phyloP scores from a whole-genome alignment of 2,888 invertebrate species.

The Zootermopsis nevadensis region DNA sequence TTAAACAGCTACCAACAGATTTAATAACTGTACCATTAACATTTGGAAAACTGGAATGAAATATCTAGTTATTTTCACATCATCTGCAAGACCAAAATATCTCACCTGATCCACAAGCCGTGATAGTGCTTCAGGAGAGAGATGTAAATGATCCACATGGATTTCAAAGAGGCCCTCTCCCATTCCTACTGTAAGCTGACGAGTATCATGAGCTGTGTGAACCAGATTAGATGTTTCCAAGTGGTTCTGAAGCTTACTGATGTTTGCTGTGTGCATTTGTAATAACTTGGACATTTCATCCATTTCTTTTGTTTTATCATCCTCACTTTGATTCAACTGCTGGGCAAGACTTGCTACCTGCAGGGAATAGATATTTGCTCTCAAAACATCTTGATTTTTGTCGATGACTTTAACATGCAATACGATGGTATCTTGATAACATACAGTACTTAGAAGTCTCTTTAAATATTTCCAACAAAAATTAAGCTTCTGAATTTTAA shows the following conservation, averaged over 20 bases:
- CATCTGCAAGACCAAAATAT: not conserved
- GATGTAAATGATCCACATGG: not conserved
- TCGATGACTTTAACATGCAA: not conserved
- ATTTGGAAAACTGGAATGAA: no score
- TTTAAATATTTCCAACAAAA: no score
- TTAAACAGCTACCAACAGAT: no score
- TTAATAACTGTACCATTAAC: no score
- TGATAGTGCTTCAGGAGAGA: not conserved
- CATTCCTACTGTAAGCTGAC: not conserved
- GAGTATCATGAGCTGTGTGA: not conserved
- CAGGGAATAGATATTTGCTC: not conserved
- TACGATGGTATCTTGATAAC: no score
- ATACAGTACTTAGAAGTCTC: no score
- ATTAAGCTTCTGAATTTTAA: no score
- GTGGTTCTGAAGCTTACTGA: not conserved
- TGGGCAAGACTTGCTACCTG: slow-evolving; percentile 11
- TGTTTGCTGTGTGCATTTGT: not conserved
- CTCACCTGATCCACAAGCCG: not conserved
- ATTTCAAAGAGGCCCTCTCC: slow-evolving; percentile 13
- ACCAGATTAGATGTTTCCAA: not conserved
- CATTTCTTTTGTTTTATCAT: not conserved
- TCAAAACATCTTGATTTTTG: not conserved
- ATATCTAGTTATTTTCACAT: no score
- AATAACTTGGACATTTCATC: not conserved
- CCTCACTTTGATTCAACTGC: slow-evolving; percentile 12